These are phyloP conservation scores for Mesoclemmys tuberculata DNA, from an alignment of 2,113 vertebrate species.

Conservation along the genomic window DNA sequence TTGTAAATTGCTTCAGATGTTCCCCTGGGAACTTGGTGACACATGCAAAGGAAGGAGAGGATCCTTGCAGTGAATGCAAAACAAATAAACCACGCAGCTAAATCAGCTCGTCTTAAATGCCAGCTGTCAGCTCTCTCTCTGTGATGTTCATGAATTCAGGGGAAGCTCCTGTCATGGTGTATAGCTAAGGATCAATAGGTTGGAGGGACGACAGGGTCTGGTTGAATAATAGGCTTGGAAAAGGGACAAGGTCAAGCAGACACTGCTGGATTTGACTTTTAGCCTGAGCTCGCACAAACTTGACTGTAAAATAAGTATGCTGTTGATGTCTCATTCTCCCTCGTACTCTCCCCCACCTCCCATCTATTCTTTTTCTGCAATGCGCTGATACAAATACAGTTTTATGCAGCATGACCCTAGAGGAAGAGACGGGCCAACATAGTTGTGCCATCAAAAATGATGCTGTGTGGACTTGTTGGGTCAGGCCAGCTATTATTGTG, in stretches of 20 bases:
- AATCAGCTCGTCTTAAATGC: conserved; percentile 46
- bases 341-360: not conserved
- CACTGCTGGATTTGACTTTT: not conserved
- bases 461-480: not conserved
- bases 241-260: not conserved
- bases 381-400: not conserved
- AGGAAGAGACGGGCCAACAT: not conserved
- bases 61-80: conserved; percentile 41
- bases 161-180: not conserved
- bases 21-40: conserved; percentile 18
- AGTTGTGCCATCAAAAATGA: not conserved
- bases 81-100: conserved; percentile 63
- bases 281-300: not conserved
- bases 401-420: not conserved
- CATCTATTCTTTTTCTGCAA: not conserved
- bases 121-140: conserved; percentile 43
- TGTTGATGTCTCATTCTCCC: not conserved
- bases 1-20: conserved; percentile 32
- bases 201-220: not conserved
- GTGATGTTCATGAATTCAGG: conserved; percentile 18
- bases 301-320: not conserved
- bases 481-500: not conserved
- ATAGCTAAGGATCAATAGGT: not conserved
- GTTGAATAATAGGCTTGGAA: not conserved
- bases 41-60: not conserved